Percentiles rank a stretch among this genome's conserved stretches.
phyloP scores from a whole-genome alignment of 1,140 invertebrate genomes.

The Phenacoccus solenopsis region DNA sequence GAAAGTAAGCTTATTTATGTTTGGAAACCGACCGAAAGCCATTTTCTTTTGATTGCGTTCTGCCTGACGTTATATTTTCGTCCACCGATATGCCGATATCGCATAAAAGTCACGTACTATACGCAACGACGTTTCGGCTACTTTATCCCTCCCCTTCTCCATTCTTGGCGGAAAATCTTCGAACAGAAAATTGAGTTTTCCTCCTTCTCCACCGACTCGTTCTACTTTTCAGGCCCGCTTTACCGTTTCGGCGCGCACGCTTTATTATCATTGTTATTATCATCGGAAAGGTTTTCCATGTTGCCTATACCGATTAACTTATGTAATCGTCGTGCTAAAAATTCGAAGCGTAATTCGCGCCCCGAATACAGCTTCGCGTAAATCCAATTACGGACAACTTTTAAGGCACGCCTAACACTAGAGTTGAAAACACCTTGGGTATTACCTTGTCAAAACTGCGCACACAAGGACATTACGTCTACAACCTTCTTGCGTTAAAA shows the following conservation, averaged over 20 bases:
- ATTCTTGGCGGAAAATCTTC: not conserved
- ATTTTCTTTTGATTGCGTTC: slow-evolving; percentile 9
- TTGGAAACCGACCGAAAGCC: too few species aligned
- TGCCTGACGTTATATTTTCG: not conserved
- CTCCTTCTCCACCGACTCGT: not conserved
- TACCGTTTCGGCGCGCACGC: not conserved
- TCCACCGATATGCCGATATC: slow-evolving; percentile 4
- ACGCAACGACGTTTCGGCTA: not conserved
- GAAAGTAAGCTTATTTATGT: too few species aligned
- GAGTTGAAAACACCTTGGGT: too few species aligned
- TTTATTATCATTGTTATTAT: slow-evolving; percentile 3
- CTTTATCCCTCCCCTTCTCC: not conserved
- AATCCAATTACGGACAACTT: too few species aligned
- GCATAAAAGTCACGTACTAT: slow-evolving; percentile 10
- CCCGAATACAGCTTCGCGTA: too few species aligned
- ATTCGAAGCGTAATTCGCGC: not conserved
- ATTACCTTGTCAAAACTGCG: too few species aligned
- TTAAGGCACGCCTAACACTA: not conserved
- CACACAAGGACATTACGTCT: too few species aligned
- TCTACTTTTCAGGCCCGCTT: not conserved
- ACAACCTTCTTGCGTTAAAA: too few species aligned
- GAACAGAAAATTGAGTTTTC: slow-evolving; percentile 11
- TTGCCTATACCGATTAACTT: not conserved
- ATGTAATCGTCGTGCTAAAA: not conserved
- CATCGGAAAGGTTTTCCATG: slow-evolving; percentile 10